Evolutionary conservation across 2,113 vertebrate species (phyloP), one percentile per base, ranked within the genome.

Genomic region (Syngnathus floridae): DNA sequence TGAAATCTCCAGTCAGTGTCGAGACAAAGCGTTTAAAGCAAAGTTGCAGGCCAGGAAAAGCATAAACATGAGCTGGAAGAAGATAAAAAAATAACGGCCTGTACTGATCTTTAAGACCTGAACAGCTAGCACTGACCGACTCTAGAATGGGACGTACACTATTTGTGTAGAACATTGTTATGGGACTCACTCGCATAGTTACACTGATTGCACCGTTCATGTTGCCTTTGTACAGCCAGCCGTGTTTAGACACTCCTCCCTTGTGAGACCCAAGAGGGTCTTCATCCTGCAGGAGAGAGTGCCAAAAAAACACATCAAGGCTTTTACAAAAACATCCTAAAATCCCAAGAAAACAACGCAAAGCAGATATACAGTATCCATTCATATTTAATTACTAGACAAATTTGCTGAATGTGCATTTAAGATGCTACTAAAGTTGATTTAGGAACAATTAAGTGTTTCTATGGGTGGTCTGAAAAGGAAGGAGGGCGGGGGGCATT

Each of bases 171-270:
- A 16, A 17, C 35, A 26, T 37, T 40, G 67, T 51, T 7, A 3
- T 7, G 22, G 3, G 17, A 85, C 94, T 84, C 79, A 99, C 97
- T 90, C 95, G 90, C 96, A 99, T 99, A 8, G 96, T 99, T 55
- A 99, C 96, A 43, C 96, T 99, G 84, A 99, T 98, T 0, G 96
- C 95, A 60, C 94, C 96, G 77, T 99, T 99, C 93, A 99, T 93
- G 85, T 99, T 99, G 87, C 95, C 95, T 90, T 99, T 99, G 89
- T 95, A 93, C 21, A 99, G 88, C 97, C 97, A 99, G 78, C 97
- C 95, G 14, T 98, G 95, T 78, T 95, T 98, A 48, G 95, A 96
- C 78, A 99, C 92, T 11, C 95, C 96, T 21, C 94, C 97, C 82
- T 94, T 99, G 87, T 97, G 96, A 69, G 95, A 95, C 0, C 94